These are phyloP conservation scores for Python bivittatus DNA, from an alignment of 2,113 vertebrate genomes.

Conservation along the genomic window DNA sequence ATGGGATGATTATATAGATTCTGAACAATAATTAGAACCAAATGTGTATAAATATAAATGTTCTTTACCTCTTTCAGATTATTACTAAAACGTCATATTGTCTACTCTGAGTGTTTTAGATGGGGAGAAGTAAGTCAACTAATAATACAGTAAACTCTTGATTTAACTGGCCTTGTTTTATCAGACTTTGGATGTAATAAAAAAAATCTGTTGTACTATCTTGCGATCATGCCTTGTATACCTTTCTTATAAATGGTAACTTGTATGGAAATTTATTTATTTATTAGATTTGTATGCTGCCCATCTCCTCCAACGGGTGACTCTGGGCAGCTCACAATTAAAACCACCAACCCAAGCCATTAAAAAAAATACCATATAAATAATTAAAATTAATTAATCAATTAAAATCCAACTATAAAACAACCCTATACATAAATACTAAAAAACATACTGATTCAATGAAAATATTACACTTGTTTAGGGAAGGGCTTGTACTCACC, in stretches of 20 bases:
- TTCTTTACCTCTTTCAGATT: background rate
- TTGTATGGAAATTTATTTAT: background rate
- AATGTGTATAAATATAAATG: background rate
- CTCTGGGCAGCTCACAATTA: too few species aligned
- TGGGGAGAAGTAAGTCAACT: background rate
- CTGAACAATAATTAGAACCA: background rate
- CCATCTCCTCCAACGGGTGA: too few species aligned
- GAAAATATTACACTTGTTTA: background rate
- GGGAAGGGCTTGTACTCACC: background rate
- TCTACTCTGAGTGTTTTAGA: background rate
- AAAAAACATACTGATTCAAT: background rate
- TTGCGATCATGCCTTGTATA: background rate
- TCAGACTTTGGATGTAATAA: background rate
- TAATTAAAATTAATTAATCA: too few species aligned
- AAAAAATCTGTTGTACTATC: background rate
- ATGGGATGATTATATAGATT: background rate
- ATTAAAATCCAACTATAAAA: too few species aligned
- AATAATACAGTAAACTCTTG: background rate
- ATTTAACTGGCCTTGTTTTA: background rate
- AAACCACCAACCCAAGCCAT: too few species aligned
- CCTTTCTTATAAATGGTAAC: background rate
- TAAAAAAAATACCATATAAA: too few species aligned
- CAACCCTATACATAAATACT: too few species aligned
- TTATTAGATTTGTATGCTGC: too few species aligned
- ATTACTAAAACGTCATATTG: background rate